Base-by-base conservation (phyloP, 2,888 invertebrate genomes). In the Nudaria mundana region DNA sequence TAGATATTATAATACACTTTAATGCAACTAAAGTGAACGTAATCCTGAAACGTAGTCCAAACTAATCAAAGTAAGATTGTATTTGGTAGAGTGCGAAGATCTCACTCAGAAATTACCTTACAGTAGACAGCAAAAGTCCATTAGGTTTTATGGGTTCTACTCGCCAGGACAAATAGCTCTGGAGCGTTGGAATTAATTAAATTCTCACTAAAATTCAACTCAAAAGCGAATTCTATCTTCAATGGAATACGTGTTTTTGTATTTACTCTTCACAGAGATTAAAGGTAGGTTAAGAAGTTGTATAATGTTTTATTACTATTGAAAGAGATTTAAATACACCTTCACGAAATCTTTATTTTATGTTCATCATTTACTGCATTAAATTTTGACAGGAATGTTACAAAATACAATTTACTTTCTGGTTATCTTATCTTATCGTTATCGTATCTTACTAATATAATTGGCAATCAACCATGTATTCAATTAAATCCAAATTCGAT, bases 51-150 rank as follows among this genome's bases (percentile, higher is more conserved):
- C 36, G 38, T 6, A 13, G n/a, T 12, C 13, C 13, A 58, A 45
- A 62, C 63, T 65, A 71, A 70, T 69, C 63, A 59, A 53, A 69
- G 66, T 63, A 71, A 76, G 75, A 64, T 59, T 69, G 65, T 66
- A 82, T 67, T 69, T 71, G 66, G 74, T 74, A 72, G 73, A 66
- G 63, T 63, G 64, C 51, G 60, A 71, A 71, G 73, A 57, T 59
- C 67, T 55, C 73, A 71, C 75, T 69, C 74, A 72, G 76, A 78
- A 16, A 83, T 82, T 78, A 81, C 80, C 77, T 60, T 58, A 53
- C 57, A 72, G 76, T 71, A 79, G 81, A 86, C 85, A 85, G 74
- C 66, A 77, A 85, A 85, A 86, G 76, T 85, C 86, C 86, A 86
- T 86, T 86, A 86, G 77, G 83, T 84, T 85, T 84, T 84, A 84